A percentile compares a stretch with the other conserved stretches of the same genome.
Evolutionary conservation across 2,797 vertebrate genomes (phyloP).

Genomic region (Danionella dracula): DNA sequence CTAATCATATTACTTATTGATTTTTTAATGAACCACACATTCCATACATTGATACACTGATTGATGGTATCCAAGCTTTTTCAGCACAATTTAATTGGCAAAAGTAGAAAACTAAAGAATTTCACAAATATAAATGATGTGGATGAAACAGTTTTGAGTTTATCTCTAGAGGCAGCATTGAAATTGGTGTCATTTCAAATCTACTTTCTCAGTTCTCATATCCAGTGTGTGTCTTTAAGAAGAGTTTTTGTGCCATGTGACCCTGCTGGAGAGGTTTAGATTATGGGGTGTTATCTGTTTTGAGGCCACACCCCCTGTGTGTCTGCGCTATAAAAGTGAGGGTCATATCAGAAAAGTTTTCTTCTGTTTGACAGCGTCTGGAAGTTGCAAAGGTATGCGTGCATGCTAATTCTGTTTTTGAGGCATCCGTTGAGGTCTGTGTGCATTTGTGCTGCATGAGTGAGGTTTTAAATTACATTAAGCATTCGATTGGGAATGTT

Average conservation of each 20-base stretch:
- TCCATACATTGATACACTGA: background rate
- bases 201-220: background rate
- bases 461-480: background rate
- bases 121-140: too few species aligned
- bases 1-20: too few species aligned
- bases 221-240: slow-evolving; percentile 17
- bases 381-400: slow-evolving; percentile 53
- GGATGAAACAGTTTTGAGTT: background rate
- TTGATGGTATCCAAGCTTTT: background rate
- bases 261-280: slow-evolving; percentile 55
- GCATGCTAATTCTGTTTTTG: background rate
- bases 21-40: background rate
- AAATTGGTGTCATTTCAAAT: background rate
- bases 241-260: slow-evolving; percentile 50
- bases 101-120: too few species aligned
- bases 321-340: slow-evolving; percentile 77
- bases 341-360: slow-evolving; percentile 76
- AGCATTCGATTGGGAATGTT: too few species aligned
- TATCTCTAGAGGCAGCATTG: background rate
- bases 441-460: background rate
- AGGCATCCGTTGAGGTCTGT: background rate
- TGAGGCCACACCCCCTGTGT: slow-evolving; percentile 64
- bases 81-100: background rate
- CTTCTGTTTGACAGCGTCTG: slow-evolving; percentile 63
- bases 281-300: slow-evolving; percentile 67